Evolutionary conservation across 2,797 vertebrate genomes (phyloP), one percentile per base, ranked within the genome.

Genomic region (Amphiprion clarkii): DNA sequence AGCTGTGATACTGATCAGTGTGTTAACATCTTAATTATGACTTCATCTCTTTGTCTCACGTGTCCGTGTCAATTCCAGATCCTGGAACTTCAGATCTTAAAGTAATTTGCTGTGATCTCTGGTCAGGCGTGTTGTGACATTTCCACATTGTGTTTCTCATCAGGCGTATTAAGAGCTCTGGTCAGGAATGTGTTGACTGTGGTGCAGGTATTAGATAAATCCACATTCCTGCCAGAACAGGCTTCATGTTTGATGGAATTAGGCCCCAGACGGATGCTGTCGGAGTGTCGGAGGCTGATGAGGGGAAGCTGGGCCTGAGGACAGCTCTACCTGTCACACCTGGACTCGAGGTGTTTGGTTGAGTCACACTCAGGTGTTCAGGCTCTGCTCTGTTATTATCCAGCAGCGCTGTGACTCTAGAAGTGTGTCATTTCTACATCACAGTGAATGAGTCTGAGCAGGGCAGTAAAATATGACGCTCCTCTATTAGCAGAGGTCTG

Each of bases 381-480:
- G 48, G 55, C 74, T 66, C 68, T 55, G 39, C 82, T 58, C 71
- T 82, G 71, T 88, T 51, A 88, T 87, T 87, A 88, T 10, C 68
- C n/a, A 61, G 82, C 87, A 84, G 46, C 68, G n/a, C 53, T 71
- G 44, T 27, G 69, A 64, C 54, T 27, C 58, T 46, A 56, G 3
- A 3, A 1, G 5, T 61, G 53, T 62, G 68, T 81, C 53, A 33
- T 62, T 27, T 68, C 52, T 68, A 2, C 44, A 55, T 19, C 16
- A 44, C 31, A 46, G 8, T 52, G 2, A 25, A 56, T 87, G 77
- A 71, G 82, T 69, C 73, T 85, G 67, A 83, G 82, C 82, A 83
- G 57, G 80, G 33, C 8, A 23, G 40, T 29, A 8, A 29, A 60
- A 42, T 6, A 19, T 55, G 8, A 23, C 60, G 40, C 19, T 3